Evolutionary conservation across 2,113 vertebrate species (phyloP), one percentile per base, ranked within the genome.

Genomic region (Lethenteron reissneri): DNA sequence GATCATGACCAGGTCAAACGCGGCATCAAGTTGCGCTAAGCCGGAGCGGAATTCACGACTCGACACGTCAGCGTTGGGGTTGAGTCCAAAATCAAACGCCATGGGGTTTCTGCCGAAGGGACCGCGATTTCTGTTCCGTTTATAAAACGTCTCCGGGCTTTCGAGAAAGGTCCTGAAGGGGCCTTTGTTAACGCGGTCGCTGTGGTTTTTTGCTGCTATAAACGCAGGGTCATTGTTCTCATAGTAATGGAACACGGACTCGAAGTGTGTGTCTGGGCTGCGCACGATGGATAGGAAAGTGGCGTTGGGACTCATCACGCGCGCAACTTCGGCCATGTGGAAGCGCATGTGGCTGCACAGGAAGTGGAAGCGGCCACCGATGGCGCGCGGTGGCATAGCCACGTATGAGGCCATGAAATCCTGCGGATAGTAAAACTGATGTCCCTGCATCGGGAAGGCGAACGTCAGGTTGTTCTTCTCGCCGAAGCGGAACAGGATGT

Each of bases 311-410:
- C 84, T 85, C 88, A 92, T 88, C 74, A 92, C 85, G 12, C 2
- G 57, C 9, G 75, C 77, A 75, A 90, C 90, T 89, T 92, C 88
- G 3, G 76, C 77, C 73, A 80, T 80, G 75, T 86, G 80, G 77
- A 92, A 95, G 57, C 88, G 83, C 89, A 92, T 90, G 75, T 95
- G 89, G 71, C 92, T 89, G 71, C 83, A 88, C 76, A 95, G 86
- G 76, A 95, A 87, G 78, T 88, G 81, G 71, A 86, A 92, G 62
- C 83, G 81, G 2, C 87, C 84, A 19, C 21, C 58, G 57, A 1
- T 2, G 5, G 8, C 57, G 59, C 2, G 15, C 2, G 1, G 56
- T 19, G 11, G 2, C 69, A 64, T 72, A 62, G 12, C 70, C 56
- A 11, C 68, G 56, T 21, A 25, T 56, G 2, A 56, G 14, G 2